Evolutionary conservation across 2,888 invertebrate species (phyloP), one percentile per base, ranked within the genome.

Genomic region (Drosophila neotestacea): DNA sequence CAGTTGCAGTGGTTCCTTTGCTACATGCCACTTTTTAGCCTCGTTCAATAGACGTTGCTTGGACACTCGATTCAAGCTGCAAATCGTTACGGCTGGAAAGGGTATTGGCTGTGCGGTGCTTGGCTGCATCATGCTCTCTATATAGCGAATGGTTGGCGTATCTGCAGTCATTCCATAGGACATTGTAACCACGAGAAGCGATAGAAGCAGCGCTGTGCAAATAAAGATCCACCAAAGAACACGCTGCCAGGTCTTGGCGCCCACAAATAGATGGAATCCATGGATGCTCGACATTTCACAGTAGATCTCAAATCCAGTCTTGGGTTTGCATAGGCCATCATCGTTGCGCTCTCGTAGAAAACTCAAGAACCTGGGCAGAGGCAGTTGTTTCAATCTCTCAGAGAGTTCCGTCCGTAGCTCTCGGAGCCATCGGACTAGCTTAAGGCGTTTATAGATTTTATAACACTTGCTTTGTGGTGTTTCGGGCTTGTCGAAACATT

Each of bases 71-170:
- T 94, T 94, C 5, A 93, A 87, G 77, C 92, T 92, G 78, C 94
- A 94, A 50, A 94, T 87, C 0, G 94, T 94, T 0, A 94, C 91
- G 0, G 93, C 93, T 0, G 94, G 94, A 91, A 94, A 94, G 0
- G 92, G 92, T 68, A 93, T 92, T 7, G 60, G 34, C 1, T 28
- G 27, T 55, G 92, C 92, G 91, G 93, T 93, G 13, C 93, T 93
- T 0, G 94, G 93, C 67, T 92, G 89, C 80, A 93, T 92, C 9
- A 93, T 94, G 32, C 91, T 92, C 60, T 93, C 92, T 28, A 91
- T 89, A 7, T 94, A 94, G n/a, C 94, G 94, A 1, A 94, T 92
- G 0, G 94, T 94, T 0, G 94, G 94, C 52, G 94, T 94, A 38
- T 93, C 91, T 0, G 93, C 92, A 65, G 94, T 94, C 93, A 94